Conservation (phyloP, 2,797 vertebrate genomes). For the Alauda arvensis region DNA sequence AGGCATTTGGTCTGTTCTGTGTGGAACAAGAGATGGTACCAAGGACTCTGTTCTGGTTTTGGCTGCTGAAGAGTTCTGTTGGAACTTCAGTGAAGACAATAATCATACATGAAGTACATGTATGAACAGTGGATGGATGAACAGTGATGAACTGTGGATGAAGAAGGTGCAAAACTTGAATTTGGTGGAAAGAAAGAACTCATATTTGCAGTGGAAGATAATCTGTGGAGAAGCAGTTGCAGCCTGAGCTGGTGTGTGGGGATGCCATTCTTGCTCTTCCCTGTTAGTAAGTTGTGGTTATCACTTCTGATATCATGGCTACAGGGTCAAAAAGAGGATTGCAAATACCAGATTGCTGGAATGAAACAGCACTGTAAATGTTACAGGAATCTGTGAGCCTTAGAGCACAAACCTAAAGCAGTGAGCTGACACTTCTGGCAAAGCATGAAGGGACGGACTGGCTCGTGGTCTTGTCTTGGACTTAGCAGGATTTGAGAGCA, state of each 20-base stretch:
- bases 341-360: not conserved
- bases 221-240: not conserved
- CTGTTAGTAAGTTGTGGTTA: not conserved
- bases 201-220: not conserved
- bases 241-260: not conserved
- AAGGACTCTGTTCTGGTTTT: not conserved
- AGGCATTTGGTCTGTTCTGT: not conserved
- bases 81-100: not conserved
- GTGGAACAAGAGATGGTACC: not conserved
- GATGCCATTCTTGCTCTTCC: not conserved
- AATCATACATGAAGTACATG: not conserved
- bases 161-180: not conserved
- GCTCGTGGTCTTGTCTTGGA: not conserved
- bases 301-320: not conserved
- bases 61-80: not conserved
- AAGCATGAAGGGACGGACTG: not conserved
- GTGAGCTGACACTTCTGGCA: not conserved
- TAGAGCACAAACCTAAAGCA: not conserved
- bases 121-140: not conserved
- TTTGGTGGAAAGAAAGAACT: not conserved
- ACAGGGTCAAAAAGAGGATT: not conserved
- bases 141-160: not conserved
- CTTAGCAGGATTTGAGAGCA: not conserved
- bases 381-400: not conserved
- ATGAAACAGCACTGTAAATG: not conserved